Conservation (phyloP, 2,888 invertebrate species). For the Ophioninae sp. region DNA sequence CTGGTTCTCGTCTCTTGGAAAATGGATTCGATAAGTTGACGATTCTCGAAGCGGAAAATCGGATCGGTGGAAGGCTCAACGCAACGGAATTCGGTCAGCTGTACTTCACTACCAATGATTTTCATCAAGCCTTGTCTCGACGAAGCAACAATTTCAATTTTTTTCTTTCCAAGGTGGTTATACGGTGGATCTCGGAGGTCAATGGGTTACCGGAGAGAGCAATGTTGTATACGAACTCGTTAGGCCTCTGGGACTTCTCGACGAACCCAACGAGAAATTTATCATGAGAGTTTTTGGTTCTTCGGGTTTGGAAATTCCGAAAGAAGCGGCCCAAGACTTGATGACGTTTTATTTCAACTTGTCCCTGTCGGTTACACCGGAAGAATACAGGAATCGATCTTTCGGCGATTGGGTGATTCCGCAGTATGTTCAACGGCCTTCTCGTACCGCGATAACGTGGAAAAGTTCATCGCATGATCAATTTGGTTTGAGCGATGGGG, state of each 20-base stretch:
- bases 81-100: constrained; percentile 77
- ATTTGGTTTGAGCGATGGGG: neutral
- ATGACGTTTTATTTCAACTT: constrained; percentile 10
- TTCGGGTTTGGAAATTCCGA: constrained; percentile 8
- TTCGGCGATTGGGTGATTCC: constrained; percentile 25
- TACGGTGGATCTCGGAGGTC: constrained; percentile 72
- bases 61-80: constrained; percentile 38
- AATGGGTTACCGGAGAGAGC: constrained; percentile 73
- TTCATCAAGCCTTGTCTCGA: neutral
- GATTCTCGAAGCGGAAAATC: constrained; percentile 81
- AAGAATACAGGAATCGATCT: constrained; percentile 22
- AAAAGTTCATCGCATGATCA: neutral
- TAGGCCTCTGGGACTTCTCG: constrained; percentile 65
- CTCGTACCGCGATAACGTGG: neutral
- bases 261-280: neutral
- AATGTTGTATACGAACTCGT: constrained; percentile 72
- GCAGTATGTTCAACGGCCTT: constrained; percentile 6
- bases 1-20: constrained; percentile 81
- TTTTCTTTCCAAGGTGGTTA: constrained; percentile 66
- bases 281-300: constrained; percentile 10
- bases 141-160: neutral
- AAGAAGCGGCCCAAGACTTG: constrained; percentile 12
- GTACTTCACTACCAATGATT: neutral
- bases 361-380: neutral
- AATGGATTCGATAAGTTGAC: constrained; percentile 80